Evolutionary conservation across 2,797 vertebrate species (phyloP).

Genomic region (Valencia hispanica): DNA sequence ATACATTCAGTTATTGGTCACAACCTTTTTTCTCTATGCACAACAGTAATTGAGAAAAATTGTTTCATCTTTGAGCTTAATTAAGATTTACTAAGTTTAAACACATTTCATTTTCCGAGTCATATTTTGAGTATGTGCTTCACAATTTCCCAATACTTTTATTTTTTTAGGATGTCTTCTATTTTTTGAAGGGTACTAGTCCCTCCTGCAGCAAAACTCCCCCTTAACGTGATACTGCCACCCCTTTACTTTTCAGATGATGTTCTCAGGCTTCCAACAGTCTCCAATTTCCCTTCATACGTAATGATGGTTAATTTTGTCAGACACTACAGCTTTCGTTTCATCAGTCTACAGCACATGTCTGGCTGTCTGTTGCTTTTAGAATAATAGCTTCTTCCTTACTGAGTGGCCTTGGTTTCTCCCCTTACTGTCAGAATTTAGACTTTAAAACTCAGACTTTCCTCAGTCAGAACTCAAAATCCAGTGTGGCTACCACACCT

Average conservation of each 20-base stretch:
- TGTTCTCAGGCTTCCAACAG: not conserved
- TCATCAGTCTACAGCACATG: not conserved
- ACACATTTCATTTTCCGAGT: not conserved
- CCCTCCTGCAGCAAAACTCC: not conserved
- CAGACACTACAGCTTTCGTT: not conserved
- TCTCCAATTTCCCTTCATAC: not conserved
- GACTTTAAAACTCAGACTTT: not conserved
- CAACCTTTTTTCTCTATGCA: too few species aligned
- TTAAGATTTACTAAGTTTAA: too few species aligned
- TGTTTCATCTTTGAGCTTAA: too few species aligned
- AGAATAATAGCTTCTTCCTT: not conserved
- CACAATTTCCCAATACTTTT: not conserved
- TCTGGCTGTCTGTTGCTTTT: not conserved
- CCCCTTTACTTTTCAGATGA: not conserved
- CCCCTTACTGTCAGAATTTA: too few species aligned
- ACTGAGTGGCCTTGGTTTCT: not conserved
- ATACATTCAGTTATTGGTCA: too few species aligned
- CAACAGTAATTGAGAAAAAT: too few species aligned
- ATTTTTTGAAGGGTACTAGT: not conserved
- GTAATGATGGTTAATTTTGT: not conserved
- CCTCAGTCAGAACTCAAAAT: not conserved
- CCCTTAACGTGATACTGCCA: not conserved
- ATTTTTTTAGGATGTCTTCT: not conserved
- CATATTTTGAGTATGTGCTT: not conserved
- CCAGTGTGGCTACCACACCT: not conserved